Evolutionary conservation across 2,113 vertebrate species (phyloP).

Genomic region (Deroptyus accipitrinus): DNA sequence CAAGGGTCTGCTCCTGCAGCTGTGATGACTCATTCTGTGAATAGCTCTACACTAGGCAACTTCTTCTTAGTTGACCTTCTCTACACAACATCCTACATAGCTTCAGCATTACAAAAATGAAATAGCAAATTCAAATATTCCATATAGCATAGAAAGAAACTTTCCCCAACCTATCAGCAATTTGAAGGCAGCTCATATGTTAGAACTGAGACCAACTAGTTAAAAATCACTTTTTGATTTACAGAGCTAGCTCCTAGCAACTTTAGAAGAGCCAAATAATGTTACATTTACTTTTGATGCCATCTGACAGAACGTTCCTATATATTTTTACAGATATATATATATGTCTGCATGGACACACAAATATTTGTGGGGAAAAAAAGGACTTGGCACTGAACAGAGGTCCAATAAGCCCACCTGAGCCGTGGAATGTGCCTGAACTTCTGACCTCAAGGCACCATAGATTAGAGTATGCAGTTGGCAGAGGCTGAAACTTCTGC

Average conservation of each 20-base stretch:
- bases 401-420: neutral
- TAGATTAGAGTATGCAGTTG: neutral
- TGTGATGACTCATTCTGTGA: neutral
- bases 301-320: slow-evolving; percentile 25
- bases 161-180: neutral
- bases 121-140: neutral
- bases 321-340: neutral
- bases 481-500: neutral
- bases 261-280: slow-evolving; percentile 18
- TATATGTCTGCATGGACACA: neutral
- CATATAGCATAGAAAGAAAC: neutral
- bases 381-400: neutral
- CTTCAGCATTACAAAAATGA: neutral
- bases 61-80: neutral
- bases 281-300: neutral
- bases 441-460: neutral
- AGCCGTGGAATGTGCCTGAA: neutral
- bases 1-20: neutral
- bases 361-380: neutral
- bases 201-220: neutral
- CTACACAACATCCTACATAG: neutral
- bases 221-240: slow-evolving; percentile 12
- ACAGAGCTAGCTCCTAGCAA: slow-evolving; percentile 21
- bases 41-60: neutral
- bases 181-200: slow-evolving; percentile 4